Percentiles rank a stretch among this genome's conserved stretches.
phyloP scores from a whole-genome alignment of 2,888 invertebrate genomes.

The Drosophila yooni region DNA sequence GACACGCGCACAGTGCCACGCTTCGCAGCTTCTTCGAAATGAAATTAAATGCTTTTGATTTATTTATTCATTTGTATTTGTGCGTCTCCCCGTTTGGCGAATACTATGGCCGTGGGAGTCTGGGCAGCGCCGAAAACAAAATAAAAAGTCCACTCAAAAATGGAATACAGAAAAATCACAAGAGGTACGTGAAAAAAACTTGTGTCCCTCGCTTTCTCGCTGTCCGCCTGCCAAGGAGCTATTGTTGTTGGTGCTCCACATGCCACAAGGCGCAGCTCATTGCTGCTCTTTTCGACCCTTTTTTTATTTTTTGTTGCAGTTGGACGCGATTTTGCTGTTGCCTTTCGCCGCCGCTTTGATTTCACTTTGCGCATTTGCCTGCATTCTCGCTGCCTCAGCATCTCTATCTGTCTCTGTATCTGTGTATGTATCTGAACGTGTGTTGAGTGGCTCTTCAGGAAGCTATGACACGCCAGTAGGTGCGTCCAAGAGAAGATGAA shows the following conservation, averaged over 20 bases:
- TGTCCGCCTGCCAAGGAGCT: slow-evolving; percentile 21
- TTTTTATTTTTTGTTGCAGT: slow-evolving; percentile 17
- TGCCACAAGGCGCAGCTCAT: slow-evolving; percentile 39
- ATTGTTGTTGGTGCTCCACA: slow-evolving; percentile 22
- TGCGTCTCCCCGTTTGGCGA: slow-evolving; percentile 25
- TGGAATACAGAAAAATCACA: slow-evolving; percentile 28
- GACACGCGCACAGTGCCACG: slow-evolving; percentile 52
- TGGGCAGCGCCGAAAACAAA: not conserved
- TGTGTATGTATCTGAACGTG: slow-evolving; percentile 9
- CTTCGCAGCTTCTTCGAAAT: slow-evolving; percentile 51
- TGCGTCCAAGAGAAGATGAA: slow-evolving; percentile 28
- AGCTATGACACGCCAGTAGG: slow-evolving; percentile 53
- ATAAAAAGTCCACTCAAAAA: slow-evolving; percentile 2
- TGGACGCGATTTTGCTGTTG: slow-evolving; percentile 41
- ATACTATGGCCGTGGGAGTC: slow-evolving; percentile 38
- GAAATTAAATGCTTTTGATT: slow-evolving; percentile 77
- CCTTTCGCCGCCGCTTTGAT: slow-evolving; percentile 46
- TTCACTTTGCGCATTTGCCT: slow-evolving; percentile 50
- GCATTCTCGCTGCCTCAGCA: not conserved
- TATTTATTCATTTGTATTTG: slow-evolving; percentile 67
- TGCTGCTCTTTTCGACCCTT: slow-evolving; percentile 29
- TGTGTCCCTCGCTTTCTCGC: slow-evolving; percentile 2
- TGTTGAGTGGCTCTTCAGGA: slow-evolving; percentile 58
- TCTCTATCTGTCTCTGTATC: not conserved
- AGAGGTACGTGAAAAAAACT: slow-evolving; percentile 33